These are phyloP conservation scores for Tachina grossa DNA, from an alignment of 2,888 invertebrate genomes.

Conservation along the genomic window DNA sequence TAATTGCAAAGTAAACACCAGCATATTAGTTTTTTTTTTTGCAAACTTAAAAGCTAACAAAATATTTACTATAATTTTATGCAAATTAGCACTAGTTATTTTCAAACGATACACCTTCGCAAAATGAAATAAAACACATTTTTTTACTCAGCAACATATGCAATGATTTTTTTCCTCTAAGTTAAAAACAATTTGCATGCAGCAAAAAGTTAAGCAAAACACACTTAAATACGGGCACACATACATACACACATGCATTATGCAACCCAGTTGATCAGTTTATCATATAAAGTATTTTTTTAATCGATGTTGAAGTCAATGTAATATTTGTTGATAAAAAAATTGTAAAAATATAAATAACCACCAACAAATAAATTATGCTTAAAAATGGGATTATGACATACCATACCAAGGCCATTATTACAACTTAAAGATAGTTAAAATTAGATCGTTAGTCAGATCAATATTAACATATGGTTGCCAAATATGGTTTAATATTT, in stretches of 20 bases:
- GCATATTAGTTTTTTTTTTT: not conserved
- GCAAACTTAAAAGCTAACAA: constrained; percentile 17
- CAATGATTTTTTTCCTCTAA: constrained; percentile 10
- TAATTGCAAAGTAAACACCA: constrained; percentile 56
- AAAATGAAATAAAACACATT: constrained; percentile 4
- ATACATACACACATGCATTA: not conserved
- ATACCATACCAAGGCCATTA: no score
- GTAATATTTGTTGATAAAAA: no score
- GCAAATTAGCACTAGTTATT: constrained; percentile 54
- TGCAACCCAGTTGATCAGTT: not conserved
- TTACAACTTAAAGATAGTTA: no score
- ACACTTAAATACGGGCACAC: not conserved
- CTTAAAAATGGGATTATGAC: no score
- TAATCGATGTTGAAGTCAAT: not conserved
- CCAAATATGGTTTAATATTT: no score
- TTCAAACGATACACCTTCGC: constrained; percentile 50
- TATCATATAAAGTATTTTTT: not conserved
- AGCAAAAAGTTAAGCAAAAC: constrained; percentile 20
- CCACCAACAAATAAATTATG: no score
- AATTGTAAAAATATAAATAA: no score
- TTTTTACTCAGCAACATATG: constrained; percentile 6
- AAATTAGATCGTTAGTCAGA: no score
- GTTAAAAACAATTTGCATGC: constrained; percentile 22
- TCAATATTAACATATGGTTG: no score
- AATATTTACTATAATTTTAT: constrained; percentile 56